Conservation (phyloP, 2,888 invertebrate species). For the Caenorhabditis auriculariae region DNA sequence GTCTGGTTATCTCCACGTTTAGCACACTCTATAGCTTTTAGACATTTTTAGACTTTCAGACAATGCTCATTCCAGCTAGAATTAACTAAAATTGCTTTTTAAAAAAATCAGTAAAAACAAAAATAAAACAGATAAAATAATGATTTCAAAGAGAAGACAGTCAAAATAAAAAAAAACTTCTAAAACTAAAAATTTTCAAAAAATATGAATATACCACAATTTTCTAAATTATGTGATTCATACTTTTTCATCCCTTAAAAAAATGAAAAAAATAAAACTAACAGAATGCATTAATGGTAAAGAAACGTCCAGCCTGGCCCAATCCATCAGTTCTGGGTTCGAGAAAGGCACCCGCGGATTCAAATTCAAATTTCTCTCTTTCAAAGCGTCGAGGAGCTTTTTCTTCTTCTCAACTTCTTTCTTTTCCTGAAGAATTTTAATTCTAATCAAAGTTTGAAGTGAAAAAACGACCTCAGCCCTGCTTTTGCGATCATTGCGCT, state of each 20-base stretch:
- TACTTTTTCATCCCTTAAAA: not conserved
- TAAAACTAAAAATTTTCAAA: too few species aligned
- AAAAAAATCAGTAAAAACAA: too few species aligned
- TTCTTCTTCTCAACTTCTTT: constrained; percentile 66
- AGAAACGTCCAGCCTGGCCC: constrained; percentile 39
- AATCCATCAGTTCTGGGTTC: constrained; percentile 47
- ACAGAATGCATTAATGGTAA: constrained; percentile 41
- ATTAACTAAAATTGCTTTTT: too few species aligned
- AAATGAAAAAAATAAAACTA: constrained; percentile 5
- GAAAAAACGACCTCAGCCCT: constrained; percentile 8
- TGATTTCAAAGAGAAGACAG: too few species aligned
- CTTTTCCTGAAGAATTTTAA: constrained; percentile 25
- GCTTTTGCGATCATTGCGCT: constrained; percentile 32
- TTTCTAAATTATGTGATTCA: too few species aligned
- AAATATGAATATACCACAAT: too few species aligned
- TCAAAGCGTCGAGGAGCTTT: constrained; percentile 66
- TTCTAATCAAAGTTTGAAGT: not conserved
- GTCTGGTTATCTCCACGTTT: too few species aligned
- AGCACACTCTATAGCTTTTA: too few species aligned
- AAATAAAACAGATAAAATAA: too few species aligned
- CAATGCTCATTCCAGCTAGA: too few species aligned
- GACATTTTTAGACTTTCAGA: too few species aligned
- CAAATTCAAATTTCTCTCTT: constrained; percentile 65
- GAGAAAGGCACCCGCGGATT: constrained; percentile 45
- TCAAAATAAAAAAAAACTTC: too few species aligned